Conservation (phyloP, 2,797 vertebrate genomes). For the Zonotrichia albicollis region DNA sequence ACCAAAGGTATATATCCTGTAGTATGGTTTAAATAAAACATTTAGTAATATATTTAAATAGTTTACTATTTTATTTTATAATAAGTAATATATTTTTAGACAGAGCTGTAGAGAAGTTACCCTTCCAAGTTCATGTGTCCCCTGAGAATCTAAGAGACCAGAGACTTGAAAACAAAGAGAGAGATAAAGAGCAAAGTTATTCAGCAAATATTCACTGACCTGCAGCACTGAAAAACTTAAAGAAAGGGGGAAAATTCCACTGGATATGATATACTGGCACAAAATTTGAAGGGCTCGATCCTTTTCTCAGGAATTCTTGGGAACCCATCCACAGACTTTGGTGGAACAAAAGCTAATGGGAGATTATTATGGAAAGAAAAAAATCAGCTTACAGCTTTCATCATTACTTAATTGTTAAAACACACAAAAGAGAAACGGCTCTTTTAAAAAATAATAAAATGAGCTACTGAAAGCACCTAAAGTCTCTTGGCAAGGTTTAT, state of each 20-base stretch:
- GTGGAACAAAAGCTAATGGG: neutral
- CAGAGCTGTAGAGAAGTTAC: neutral
- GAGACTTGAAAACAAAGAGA: neutral
- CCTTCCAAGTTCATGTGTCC: neutral
- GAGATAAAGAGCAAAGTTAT: neutral
- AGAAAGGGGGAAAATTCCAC: neutral
- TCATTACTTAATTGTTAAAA: neutral
- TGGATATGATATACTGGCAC: fast-evolving
- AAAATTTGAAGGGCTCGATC: neutral
- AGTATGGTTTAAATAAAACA: neutral
- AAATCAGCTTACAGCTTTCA: neutral
- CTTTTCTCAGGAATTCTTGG: neutral
- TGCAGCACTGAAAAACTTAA: neutral
- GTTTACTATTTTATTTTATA: neutral
- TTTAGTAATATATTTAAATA: neutral
- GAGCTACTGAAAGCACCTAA: neutral
- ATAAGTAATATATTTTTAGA: neutral
- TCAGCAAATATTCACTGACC: neutral
- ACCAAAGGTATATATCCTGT: neutral
- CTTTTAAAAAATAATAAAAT: neutral
- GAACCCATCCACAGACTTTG: neutral
- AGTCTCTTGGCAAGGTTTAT: neutral
- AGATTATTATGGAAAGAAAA: neutral
- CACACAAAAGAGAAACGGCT: fast-evolving
- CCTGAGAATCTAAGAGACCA: neutral